Conservation (phyloP, 2,113 vertebrate species). For the Pholis gunnellus region DNA sequence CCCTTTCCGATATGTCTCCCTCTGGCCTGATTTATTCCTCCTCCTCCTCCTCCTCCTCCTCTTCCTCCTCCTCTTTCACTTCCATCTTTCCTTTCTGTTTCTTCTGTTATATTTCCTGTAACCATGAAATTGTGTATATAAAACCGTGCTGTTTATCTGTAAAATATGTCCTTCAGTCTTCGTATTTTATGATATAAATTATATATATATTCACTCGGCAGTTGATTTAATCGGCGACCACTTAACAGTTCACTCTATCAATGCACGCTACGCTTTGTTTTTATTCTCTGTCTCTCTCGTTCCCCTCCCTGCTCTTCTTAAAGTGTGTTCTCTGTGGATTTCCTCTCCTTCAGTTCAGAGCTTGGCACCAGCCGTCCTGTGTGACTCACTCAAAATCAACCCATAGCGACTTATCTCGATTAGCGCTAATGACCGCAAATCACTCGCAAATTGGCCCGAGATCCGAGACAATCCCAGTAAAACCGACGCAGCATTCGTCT, state of each 20-base stretch:
- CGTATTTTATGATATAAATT: not conserved
- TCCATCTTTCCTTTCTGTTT: not conserved
- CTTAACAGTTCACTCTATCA: not conserved
- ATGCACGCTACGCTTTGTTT: not conserved
- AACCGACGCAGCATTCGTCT: not conserved
- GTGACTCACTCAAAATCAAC: slow-evolving; percentile 2
- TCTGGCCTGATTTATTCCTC: not conserved
- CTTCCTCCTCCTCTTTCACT: not conserved
- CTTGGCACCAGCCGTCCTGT: not conserved
- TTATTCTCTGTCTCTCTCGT: not conserved
- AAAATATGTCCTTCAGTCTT: not conserved
- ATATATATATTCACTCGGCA: not conserved
- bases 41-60: slow-evolving; percentile 8
- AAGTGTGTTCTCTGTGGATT: not conserved
- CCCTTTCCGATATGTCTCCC: not conserved
- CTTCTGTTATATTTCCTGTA: not conserved
- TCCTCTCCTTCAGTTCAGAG: not conserved
- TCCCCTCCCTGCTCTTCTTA: slow-evolving; percentile 1
- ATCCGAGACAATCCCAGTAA: slow-evolving; percentile 23
- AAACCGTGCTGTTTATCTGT: not conserved
- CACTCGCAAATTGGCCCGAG: slow-evolving; percentile 25
- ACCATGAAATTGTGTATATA: not conserved
- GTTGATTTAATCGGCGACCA: not conserved
- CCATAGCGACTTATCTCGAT: not conserved
- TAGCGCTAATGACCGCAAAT: slow-evolving; percentile 38